Base-by-base conservation (phyloP, 2,888 invertebrate genomes). In the Gryllus longicercus region DNA sequence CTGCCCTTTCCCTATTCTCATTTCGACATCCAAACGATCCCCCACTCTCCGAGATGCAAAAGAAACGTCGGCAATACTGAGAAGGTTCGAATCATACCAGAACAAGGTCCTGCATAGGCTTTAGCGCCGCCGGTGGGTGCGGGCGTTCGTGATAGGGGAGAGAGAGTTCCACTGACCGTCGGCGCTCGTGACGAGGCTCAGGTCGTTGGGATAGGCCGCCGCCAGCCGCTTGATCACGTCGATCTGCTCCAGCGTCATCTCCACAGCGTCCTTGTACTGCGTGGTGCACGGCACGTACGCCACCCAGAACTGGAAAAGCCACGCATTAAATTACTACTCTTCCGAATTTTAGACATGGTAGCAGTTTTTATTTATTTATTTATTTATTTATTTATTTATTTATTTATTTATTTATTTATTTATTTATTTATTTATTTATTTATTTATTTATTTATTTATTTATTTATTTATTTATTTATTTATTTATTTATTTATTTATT, bases 141-240 rank as follows among this genome's bases (percentile, higher is more conserved):
- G 0, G 38, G 5, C 8, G 1, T 8, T 38, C 38, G 8, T 38
- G 38, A 8, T 38, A 38, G 5, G 38, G 0, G 38, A 4, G 38
- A 38, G 38, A 38, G 38, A 38, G 38, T 38, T 5, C 74, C 10
- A 83, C 78, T 76, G 80, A 85, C 85, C 85, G 79, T 84, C 82
- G 12, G 84, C 83, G n/a, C 82, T 80, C 2, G 83, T 79, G 10
- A 83, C 84, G 2, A 84, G 81, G 38, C 74, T 79, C 18, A 85
- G 82, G 63, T 83, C 79, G 23, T 84, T 82, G 2, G 84, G 83
- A 79, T 85, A 84, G 82, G 85, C 84, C 1, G 83, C 83, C 2
- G 87, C 84, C 80, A 88, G 86, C 49, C 88, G 85, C 82, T 87
- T 86, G 82, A 88, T 88, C 79, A 87, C 85, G 84, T 89, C 89